A percentile compares a stretch with the other conserved stretches of the same genome.
Conservation (phyloP, 2,888 invertebrate species). For the Leucozona laternaria region DNA sequence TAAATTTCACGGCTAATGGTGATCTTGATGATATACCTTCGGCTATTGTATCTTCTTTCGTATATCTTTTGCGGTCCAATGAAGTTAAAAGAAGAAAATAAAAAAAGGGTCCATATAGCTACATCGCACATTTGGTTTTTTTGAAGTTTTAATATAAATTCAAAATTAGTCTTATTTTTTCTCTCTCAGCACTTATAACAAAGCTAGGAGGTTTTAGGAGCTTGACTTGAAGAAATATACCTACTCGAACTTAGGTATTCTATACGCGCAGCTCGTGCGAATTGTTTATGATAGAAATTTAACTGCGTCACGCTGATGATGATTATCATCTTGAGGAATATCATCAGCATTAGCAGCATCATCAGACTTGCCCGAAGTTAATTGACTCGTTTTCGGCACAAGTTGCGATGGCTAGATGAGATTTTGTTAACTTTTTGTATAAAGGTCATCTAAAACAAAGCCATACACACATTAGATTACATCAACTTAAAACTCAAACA, state of each 20-base stretch:
- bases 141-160: constrained; percentile 7
- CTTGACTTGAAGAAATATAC: background rate
- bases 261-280: constrained; percentile 30
- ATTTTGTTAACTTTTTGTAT: constrained; percentile 21
- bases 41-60: constrained; percentile 56
- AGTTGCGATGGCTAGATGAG: background rate
- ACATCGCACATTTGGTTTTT: background rate
- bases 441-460: constrained; percentile 9
- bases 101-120: constrained; percentile 13
- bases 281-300: constrained; percentile 40
- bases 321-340: background rate
- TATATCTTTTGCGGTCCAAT: constrained; percentile 37
- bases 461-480: constrained; percentile 18
- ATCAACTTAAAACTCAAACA: constrained; percentile 24
- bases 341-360: background rate
- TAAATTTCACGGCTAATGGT: constrained; percentile 61
- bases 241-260: too few species aligned
- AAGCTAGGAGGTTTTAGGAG: background rate
- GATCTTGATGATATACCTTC: constrained; percentile 54
- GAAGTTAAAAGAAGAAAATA: constrained; percentile 18
- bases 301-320: constrained; percentile 29
- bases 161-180: constrained; percentile 37
- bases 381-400: constrained; percentile 46
- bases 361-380: constrained; percentile 36
- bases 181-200: background rate